Conservation (phyloP, 2,113 vertebrate genomes). For the Silurus meridionalis region DNA sequence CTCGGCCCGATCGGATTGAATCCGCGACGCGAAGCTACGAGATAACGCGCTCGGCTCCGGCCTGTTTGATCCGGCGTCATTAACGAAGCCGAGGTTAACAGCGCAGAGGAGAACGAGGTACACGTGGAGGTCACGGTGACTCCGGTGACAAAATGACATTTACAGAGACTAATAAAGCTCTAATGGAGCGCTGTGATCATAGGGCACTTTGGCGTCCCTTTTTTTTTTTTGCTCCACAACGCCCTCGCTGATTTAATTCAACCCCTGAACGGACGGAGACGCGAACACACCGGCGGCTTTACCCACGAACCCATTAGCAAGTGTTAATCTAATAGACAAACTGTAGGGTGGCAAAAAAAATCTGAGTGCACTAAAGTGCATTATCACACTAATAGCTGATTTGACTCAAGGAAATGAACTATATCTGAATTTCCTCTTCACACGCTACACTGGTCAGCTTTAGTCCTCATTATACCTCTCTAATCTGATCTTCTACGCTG, state of each 20-base stretch:
- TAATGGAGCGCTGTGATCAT: slow-evolving; percentile 71
- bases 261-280: neutral
- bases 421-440: neutral
- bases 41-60: slow-evolving; percentile 38
- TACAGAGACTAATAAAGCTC: slow-evolving; percentile 69
- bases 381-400: neutral
- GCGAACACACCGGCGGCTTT: neutral
- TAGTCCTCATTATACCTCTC: neutral
- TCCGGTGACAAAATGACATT: slow-evolving; percentile 69
- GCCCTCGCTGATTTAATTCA: slow-evolving; percentile 54
- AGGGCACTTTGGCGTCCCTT: slow-evolving; percentile 52
- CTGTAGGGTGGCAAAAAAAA: neutral
- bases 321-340: slow-evolving; percentile 24
- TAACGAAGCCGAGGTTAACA: slow-evolving; percentile 42
- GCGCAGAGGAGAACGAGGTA: slow-evolving; percentile 48
- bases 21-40: slow-evolving; percentile 36
- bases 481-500: neutral
- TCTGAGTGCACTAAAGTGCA: neutral
- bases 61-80: slow-evolving; percentile 14
- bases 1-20: slow-evolving; percentile 66
- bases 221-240: slow-evolving; percentile 31
- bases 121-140: slow-evolving; percentile 56
- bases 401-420: neutral
- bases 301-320: neutral
- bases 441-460: neutral